Base-by-base conservation (phyloP, 2,888 invertebrate species). In the Ochlodes sylvanus region DNA sequence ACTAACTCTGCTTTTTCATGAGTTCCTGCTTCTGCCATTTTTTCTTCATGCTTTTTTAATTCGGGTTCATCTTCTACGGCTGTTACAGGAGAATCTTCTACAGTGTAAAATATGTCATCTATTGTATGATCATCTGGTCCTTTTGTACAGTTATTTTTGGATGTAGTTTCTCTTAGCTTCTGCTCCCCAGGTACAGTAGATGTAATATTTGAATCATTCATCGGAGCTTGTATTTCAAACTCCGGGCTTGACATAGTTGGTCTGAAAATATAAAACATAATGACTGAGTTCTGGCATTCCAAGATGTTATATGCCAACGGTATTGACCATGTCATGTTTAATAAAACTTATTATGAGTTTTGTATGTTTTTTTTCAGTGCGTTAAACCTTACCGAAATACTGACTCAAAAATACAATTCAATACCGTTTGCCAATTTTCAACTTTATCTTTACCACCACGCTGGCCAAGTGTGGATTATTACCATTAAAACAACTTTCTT, bases 141-240 rank as follows among this genome's bases (percentile, higher is more conserved):
- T 74, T 78, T 47, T 77, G 67, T 56, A 14, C 14, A 12, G 74
- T 72, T 34, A 14, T 71, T 68, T 3, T 63, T 58, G 1, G n/a
- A n/a, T 21, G 41, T 58, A 50, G 4, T 69, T 71, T 65, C 81
- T 77, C 87, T 69, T 0, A 90, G 66, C 42, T 75, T 75, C 70
- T 90, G 90, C 0, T 77, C 73, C 0, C 74, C 79, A 80, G 89
- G 90, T 79, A 90, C 90, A 69, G 84, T 83, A 0, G 86, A 81
- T 69, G 86, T 79, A 0, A 91, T 82, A 57, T 79, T 42, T 10
- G 60, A n/a, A 19, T 66, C 54, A n/a, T 34, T 54, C 7, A 32
- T 5, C 7, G 58, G 32, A 10, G 44, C 75, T 72, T 5, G 85
- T 83, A 34, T 69, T 73, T 64, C 76, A 70, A 77, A 79, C 32